Evolutionary conservation across 2,888 invertebrate genomes (phyloP), one percentile per base, ranked within the genome.

Genomic region (Trissolcus brochymenae): DNA sequence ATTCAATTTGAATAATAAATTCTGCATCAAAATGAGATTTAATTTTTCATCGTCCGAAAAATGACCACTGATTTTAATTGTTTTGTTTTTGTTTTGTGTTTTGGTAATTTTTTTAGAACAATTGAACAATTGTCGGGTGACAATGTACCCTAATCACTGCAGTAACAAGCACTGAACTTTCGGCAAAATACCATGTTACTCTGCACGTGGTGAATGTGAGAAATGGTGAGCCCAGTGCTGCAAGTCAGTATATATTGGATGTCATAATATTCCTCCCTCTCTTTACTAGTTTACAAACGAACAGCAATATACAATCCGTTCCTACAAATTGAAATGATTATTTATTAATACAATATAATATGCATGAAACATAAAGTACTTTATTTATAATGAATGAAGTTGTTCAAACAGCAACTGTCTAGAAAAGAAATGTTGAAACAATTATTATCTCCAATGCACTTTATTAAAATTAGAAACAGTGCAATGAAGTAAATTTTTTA

Each of bases 191-290:
- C 85, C 89, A 89, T 89, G 85, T 87, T 88, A 88, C 88, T 87
- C 88, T 87, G 83, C 83, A 86, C 85, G 88, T 89, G 88, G 89
- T 87, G 86, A 88, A 86, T 84, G 88, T 89, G 87, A 85, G 86
- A 84, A 87, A 87, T 88, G 87, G 82, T 83, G 85, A 82, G 87
- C 84, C 84, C 86, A 85, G 86, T 86, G 84, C 82, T 66, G 61
- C 66, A 72, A 75, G 79, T 82, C 84, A 87, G 87, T 89, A 87
- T 89, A 88, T 89, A 89, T 87, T 84, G 86, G 86, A 87, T 88
- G 87, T 87, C 87, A 88, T 86, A 86, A 86, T 84, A 82, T 82
- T 68, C 79, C 81, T 80, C 78, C 83, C 79, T 82, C 84, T 82
- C 86, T 83, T 82, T 80, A 57, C 59, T 14, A 29, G 16, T 46